phyloP scores from a whole-genome alignment of 2,888 invertebrate genomes.

The Adineta ricciae region DNA sequence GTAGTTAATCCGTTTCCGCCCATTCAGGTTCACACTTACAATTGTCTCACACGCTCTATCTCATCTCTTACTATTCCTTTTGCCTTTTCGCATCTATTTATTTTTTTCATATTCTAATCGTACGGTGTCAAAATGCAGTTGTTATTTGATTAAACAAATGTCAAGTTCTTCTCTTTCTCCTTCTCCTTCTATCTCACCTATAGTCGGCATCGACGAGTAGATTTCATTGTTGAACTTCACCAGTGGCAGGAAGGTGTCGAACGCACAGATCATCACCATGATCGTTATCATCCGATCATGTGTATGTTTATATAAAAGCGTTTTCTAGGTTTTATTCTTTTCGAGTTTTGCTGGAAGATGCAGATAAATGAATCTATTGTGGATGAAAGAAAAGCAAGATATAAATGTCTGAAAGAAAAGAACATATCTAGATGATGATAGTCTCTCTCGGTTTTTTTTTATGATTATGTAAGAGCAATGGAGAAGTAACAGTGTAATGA shows the following conservation, averaged over 20 bases:
- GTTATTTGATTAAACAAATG: slow-evolving; percentile 15
- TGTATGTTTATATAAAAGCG: background rate
- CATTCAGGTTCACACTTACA: background rate
- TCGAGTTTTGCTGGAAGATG: background rate
- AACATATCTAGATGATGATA: background rate
- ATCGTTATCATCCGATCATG: background rate
- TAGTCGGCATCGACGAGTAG: background rate
- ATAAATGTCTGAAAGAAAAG: background rate
- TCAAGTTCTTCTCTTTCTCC: background rate
- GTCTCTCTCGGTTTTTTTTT: background rate
- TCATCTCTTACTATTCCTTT: background rate
- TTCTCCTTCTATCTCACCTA: background rate
- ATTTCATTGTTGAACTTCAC: slow-evolving; percentile 2
- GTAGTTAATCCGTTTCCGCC: background rate
- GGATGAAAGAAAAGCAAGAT: background rate
- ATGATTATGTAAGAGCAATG: background rate
- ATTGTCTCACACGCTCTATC: background rate
- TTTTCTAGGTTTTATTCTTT: background rate
- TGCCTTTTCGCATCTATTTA: background rate
- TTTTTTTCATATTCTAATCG: slow-evolving; percentile 15
- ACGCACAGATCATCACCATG: background rate
- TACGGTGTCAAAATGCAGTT: slow-evolving; percentile 4
- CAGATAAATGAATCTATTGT: background rate
- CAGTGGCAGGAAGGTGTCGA: background rate
- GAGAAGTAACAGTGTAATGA: slow-evolving; percentile 4